These are phyloP conservation scores for Myotis lucifugus DNA, from an alignment of 2,113 vertebrate species.

Conservation along the genomic window DNA sequence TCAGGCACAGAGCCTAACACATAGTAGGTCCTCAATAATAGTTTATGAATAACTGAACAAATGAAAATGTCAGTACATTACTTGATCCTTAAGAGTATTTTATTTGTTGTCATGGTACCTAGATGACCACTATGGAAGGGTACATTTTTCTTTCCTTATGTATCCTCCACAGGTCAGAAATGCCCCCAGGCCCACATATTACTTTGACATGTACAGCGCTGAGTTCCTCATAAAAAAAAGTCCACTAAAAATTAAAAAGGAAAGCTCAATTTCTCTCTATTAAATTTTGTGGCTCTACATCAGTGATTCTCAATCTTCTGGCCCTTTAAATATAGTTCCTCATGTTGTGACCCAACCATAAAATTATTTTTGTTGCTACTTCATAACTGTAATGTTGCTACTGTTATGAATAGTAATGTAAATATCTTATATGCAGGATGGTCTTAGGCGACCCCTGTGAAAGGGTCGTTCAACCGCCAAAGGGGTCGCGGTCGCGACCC, in stretches of 20 bases:
- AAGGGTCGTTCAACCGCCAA: no score
- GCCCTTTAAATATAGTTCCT: no score
- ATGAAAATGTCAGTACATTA: slow-evolving; percentile 22
- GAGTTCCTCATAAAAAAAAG: background rate
- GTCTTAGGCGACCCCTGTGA: no score
- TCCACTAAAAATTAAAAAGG: background rate
- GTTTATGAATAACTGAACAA: background rate
- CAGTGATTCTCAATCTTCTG: no score
- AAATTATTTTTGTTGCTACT: no score
- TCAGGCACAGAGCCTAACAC: background rate
- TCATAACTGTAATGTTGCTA: no score
- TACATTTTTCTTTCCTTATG: background rate
- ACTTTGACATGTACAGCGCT: background rate
- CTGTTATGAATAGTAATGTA: no score
- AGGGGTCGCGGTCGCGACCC: no score
- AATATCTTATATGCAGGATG: no score
- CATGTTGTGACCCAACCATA: no score
- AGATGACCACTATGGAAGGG: background rate
- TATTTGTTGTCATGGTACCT: background rate
- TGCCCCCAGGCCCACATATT: background rate
- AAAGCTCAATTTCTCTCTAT: background rate
- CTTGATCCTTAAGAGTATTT: background rate
- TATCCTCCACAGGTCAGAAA: background rate
- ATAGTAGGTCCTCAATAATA: background rate
- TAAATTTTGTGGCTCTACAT: background rate